These are phyloP conservation scores for Myocastor coypus DNA, from an alignment of 2,113 vertebrate species.

Conservation along the genomic window DNA sequence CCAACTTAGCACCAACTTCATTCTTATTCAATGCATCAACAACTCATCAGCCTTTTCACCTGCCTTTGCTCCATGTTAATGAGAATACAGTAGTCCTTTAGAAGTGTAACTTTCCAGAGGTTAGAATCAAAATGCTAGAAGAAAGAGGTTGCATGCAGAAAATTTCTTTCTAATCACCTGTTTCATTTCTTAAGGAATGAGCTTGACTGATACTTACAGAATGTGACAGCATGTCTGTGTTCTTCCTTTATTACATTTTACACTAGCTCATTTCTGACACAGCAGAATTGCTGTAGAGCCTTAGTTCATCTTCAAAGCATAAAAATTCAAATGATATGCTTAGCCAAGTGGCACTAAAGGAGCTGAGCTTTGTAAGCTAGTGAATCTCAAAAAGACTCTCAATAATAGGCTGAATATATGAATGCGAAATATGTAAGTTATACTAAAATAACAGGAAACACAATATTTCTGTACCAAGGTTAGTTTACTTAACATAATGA, in stretches of 20 bases:
- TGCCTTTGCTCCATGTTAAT: not conserved
- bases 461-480: not conserved
- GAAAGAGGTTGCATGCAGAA: not conserved
- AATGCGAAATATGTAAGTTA: not conserved
- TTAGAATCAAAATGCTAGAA: constrained; percentile 48
- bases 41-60: not conserved
- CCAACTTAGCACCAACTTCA: not conserved
- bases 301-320: constrained; percentile 9
- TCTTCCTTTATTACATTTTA: constrained; percentile 21
- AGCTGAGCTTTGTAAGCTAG: constrained; percentile 11
- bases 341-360: not conserved
- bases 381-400: not conserved
- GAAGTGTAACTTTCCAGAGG: not conserved
- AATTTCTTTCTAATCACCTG: not conserved
- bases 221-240: not conserved
- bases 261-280: not conserved
- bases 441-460: not conserved
- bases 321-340: not conserved
- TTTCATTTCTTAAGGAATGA: constrained; percentile 45
- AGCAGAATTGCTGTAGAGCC: not conserved
- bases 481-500: not conserved
- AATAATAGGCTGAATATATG: not conserved
- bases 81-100: not conserved
- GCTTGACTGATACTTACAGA: not conserved
- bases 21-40: not conserved